Evolutionary conservation across 1,140 invertebrate genomes (phyloP).

Genomic region (Leptopilina clavipes): DNA sequence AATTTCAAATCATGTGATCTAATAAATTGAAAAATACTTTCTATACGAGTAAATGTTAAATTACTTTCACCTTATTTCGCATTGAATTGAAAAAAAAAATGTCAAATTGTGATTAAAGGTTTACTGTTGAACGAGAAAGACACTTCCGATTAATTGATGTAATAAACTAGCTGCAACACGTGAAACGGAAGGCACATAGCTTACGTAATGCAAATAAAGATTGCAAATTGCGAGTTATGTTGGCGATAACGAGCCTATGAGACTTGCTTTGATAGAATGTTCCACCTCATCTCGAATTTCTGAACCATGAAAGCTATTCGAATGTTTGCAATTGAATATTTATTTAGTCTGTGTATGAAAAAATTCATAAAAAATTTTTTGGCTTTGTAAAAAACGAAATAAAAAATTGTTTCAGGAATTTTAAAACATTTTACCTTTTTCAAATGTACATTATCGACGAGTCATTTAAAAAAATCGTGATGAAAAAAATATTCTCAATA

Average conservation of each 20-base stretch:
- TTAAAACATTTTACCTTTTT: too few relatives aligned
- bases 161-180: conserved; percentile 2
- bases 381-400: not conserved
- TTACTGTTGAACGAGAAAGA: not conserved
- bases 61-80: too few relatives aligned
- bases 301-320: not conserved
- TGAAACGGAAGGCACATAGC: conserved; percentile 13
- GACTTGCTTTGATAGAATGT: not conserved
- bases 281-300: not conserved
- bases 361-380: not conserved
- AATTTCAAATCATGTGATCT: not conserved
- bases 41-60: not conserved
- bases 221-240: not conserved
- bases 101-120: not conserved
- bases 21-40: conserved; percentile 6
- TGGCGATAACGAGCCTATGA: not conserved
- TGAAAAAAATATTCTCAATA: too few relatives aligned
- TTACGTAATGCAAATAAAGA: conserved; percentile 30
- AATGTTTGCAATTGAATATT: conserved; percentile 1
- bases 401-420: not conserved
- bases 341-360: not conserved
- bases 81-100: not conserved
- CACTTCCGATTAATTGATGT: conserved; percentile 8
- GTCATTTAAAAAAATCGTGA: too few relatives aligned
- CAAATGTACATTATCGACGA: too few relatives aligned